Conservation (phyloP, 1,140 invertebrate genomes). For the Pararge aegeria region DNA sequence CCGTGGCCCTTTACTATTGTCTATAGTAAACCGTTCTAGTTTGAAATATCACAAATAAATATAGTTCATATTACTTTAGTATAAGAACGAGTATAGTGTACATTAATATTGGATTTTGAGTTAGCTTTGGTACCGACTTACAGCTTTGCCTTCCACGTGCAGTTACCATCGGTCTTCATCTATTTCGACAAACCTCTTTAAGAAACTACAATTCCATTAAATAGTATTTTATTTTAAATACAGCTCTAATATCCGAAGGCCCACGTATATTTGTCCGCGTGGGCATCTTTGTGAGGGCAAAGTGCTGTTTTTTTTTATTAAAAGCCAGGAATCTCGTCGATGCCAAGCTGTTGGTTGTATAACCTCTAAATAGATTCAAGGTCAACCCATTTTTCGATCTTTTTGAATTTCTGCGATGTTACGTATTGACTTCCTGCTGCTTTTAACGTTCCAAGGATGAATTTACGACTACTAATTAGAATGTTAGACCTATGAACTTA, state of each 20-base stretch:
- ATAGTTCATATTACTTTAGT: conserved; percentile 6
- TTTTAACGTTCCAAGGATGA: not conserved
- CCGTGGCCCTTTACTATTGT: conserved; percentile 39
- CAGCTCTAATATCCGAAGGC: conserved; percentile 23
- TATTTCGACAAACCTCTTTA: conserved; percentile 46
- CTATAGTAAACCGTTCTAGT: conserved; percentile 16
- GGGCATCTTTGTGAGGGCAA: conserved; percentile 32
- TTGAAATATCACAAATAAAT: conserved; percentile 11
- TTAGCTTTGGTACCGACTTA: conserved; percentile 15
- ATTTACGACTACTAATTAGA: not conserved
- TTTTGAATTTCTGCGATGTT: too few species aligned
- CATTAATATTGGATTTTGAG: not conserved
- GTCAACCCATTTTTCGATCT: too few species aligned
- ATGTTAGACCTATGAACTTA: too few species aligned
- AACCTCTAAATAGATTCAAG: too few species aligned
- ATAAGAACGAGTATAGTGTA: conserved; percentile 9
- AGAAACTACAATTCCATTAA: conserved; percentile 21
- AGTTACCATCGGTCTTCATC: conserved; percentile 63
- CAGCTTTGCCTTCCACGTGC: conserved; percentile 51
- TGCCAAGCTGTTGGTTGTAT: too few species aligned
- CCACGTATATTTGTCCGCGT: conserved; percentile 26
- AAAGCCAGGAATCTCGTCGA: too few species aligned
- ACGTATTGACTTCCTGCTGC: too few species aligned
- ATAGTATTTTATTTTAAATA: conserved; percentile 16
- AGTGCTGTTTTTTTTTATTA: too few species aligned